Evolutionary conservation across 2,888 invertebrate species (phyloP), one percentile per base, ranked within the genome.

Genomic region (Silvanus unidentatus): DNA sequence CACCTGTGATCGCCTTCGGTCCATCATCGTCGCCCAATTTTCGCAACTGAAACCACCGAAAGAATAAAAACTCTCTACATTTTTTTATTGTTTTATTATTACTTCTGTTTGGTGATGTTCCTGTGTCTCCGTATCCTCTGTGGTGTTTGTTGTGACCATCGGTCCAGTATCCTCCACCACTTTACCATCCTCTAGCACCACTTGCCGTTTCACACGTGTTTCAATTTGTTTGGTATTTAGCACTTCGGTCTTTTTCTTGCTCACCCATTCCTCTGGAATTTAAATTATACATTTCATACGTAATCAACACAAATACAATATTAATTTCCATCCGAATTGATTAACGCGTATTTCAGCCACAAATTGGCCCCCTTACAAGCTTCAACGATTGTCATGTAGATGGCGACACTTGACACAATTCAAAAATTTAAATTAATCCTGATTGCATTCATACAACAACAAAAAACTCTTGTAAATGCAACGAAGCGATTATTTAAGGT

Each of bases 181-280:
- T 65, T 88, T 85, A 27, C 93, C 93, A 77, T 93, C 92, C 76
- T 93, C 92, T 54, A 92, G 76, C 52, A 91, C 82, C 49, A 93
- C 80, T 73, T 93, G 90, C 35, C 93, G 78, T 71, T 93, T 90
- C 34, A 93, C 90, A 54, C 92, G 75, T 35, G 92, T 93, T 65
- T 92, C 92, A 61, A 93, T 92, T 75, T 92, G 92, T 55, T 89
- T 82, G 46, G 89, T 91, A 53, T 91, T 92, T 56, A 88, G 88
- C 65, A 91, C 81, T 73, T 92, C 92, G 60, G 87, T 88, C 73
- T 88, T 90, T 74, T 89, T 89, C 68, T 88, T 85, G 61, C 89
- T 91, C 71, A 91, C 83, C 89, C 90, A 90, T 85, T 92, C 92
- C 76, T 93, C 92, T 92, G n/a, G n/a, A n/a, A 80, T n/a, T 45